Base-by-base conservation (phyloP, 2,797 vertebrate genomes). In the Eremophila alpestris region DNA sequence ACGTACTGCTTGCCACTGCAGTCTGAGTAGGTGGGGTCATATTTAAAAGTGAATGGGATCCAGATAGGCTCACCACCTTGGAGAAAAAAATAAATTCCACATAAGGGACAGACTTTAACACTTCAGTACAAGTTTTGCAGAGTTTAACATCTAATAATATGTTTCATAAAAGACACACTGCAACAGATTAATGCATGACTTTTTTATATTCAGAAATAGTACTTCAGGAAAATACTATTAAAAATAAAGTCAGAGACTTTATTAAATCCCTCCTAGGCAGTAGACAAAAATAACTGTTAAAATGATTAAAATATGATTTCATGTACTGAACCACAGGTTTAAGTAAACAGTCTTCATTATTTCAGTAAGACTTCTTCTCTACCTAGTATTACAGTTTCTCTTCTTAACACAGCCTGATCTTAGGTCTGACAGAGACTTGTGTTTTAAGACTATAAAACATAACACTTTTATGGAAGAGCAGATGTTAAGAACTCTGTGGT, bases 21-120 rank as follows among this genome's bases (percentile, higher is more conserved):
- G 70, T 98, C 98, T 40, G 99, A 99, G 96, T 99, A 99, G 70
- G 98, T 96, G 2, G 98, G 94, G 96, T 99, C 99, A 1, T 98
- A 99, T 84, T 98, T 99, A 97, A 99, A 99, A 75, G 97, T 95
- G 93, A 98, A 99, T 4, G 99, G 99, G 85, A 99, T 98, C 99
- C 99, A 99, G 97, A 99, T 99, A 46, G 99, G 99, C 96, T 99
- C 99, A 34, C 99, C 99, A 29, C 99, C 99, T 99, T 45, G 29
- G 51, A 89, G 88, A 34, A 73, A 75, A 92, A n/a, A 48, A 45
- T 5, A 38, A 80, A 34, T 4, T 43, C 16, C 45, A 41, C 16
- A 43, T 82, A 63, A 89, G 65, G 10, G 62, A 89, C 52, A 76
- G 48, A 52, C 29, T 20, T 77, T 2, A 87, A 20, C 68, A 87